Evolutionary conservation across 1,140 invertebrate species (phyloP).

Genomic region (Ips typographus): DNA sequence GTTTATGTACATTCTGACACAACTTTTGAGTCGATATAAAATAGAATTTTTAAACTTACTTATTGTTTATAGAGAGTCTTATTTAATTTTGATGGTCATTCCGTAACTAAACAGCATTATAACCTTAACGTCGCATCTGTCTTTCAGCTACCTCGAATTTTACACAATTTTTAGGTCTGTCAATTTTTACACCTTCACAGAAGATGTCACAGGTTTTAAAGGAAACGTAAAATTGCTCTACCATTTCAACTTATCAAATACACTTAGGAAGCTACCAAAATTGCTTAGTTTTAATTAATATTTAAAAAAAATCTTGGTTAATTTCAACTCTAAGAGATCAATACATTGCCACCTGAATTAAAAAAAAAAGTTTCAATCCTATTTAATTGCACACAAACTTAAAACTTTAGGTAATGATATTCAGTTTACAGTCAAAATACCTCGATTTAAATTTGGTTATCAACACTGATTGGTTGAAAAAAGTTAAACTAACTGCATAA

Average conservation of each 20-base stretch:
- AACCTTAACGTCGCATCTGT: not conserved
- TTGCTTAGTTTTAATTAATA: slow-evolving; percentile 23
- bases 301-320: slow-evolving; percentile 9
- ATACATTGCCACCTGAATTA: slow-evolving; percentile 70
- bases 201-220: slow-evolving; percentile 31
- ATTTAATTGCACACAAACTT: slow-evolving; percentile 36
- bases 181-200: slow-evolving; percentile 12
- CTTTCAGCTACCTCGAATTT: slow-evolving; percentile 1
- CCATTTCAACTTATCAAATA: slow-evolving; percentile 1
- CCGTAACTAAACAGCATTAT: too few species aligned
- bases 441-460: too few species aligned
- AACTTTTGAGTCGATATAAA: slow-evolving; percentile 26
- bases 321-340: slow-evolving; percentile 62
- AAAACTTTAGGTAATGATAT: slow-evolving; percentile 8
- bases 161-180: not conserved
- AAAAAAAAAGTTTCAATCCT: slow-evolving; percentile 47
- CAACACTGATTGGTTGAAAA: too few species aligned
- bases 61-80: slow-evolving; percentile 36
- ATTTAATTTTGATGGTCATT: slow-evolving; percentile 29
- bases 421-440: slow-evolving; percentile 3
- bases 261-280: slow-evolving; percentile 48
- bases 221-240: slow-evolving; percentile 15
- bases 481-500: too few species aligned
- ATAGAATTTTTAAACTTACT: slow-evolving; percentile 29
- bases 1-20: slow-evolving; percentile 27